Conservation (phyloP, 2,797 vertebrate genomes). For the Sebastes iracundus region DNA sequence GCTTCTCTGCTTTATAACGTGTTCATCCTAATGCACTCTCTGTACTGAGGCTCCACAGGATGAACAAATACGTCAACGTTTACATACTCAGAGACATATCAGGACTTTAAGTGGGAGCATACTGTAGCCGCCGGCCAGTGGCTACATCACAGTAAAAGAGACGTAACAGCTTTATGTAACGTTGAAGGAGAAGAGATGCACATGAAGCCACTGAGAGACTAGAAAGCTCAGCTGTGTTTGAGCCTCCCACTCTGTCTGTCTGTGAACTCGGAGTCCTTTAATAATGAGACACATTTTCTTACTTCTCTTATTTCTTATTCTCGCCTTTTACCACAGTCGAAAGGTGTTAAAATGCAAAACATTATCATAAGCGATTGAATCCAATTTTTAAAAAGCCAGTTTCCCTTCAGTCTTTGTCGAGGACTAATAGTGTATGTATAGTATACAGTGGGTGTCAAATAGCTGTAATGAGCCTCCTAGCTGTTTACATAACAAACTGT, state of each 20-base stretch:
- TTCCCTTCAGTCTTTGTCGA: conserved; percentile 14
- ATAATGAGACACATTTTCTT: conserved; percentile 15
- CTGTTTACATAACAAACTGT: conserved; percentile 64
- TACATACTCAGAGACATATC: conserved; percentile 54
- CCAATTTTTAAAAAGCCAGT: not conserved
- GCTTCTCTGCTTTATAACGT: conserved; percentile 33
- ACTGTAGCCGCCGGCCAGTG: conserved; percentile 53
- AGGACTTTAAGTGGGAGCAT: conserved; percentile 49
- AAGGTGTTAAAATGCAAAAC: not conserved
- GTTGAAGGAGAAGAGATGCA: conserved; percentile 30
- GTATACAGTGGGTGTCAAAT: conserved; percentile 8
- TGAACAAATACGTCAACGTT: conserved; percentile 50
- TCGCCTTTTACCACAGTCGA: not conserved
- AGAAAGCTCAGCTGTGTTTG: conserved; percentile 36
- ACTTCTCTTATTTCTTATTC: not conserved
- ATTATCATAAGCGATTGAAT: not conserved
- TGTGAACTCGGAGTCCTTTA: conserved; percentile 12
- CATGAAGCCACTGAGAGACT: conserved; percentile 21
- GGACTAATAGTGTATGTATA: not conserved
- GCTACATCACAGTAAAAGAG: conserved; percentile 43
- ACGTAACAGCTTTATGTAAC: conserved; percentile 72
- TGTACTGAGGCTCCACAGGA: conserved; percentile 23
- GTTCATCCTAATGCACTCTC: conserved; percentile 25
- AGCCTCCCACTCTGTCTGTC: conserved; percentile 29
- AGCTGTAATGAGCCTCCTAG: conserved; percentile 4